These are phyloP conservation scores for human DNA, from an alignment of 2,113 vertebrate genomes.

Conservation along the genomic window GRCh38 chr13:87423001-87423500, in stretches of 20 bases:
- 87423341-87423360: neutral
- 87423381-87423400: neutral
- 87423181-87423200: neutral
- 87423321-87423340: neutral
- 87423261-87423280: neutral
- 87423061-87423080: neutral
- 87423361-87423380: neutral
- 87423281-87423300: neutral
- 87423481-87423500: fast-evolving
- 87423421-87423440: neutral
- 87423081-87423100: neutral
- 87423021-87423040: constrained; percentile 71
- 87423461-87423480: neutral
- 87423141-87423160: neutral
- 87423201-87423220: neutral
- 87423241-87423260: neutral
- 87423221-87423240: neutral
- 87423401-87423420: neutral
- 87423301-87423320: neutral
- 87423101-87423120: neutral
- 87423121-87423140: neutral
- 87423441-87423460: neutral
- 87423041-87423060: constrained; percentile 65
- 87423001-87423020: constrained; percentile 74
- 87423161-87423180: neutral